Conservation (phyloP, 2,113 vertebrate genomes). For the Phyllostomus discolor region DNA sequence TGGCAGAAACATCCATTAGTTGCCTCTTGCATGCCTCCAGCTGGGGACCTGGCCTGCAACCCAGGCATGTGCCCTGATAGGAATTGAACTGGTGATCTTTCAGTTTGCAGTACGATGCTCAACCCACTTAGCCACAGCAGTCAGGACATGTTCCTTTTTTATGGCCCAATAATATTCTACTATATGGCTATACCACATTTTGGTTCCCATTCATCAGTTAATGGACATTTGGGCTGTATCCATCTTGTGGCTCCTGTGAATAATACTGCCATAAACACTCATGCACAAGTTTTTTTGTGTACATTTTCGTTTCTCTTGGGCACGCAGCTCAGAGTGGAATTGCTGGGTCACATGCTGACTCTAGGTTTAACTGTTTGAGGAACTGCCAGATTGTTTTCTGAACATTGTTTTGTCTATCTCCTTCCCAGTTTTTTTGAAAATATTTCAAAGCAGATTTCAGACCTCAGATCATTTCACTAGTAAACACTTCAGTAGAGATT, state of each 20-base stretch:
- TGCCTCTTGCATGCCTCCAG: too few relatives aligned
- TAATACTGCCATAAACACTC: neutral
- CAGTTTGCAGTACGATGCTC: too few relatives aligned
- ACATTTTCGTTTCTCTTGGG: neutral
- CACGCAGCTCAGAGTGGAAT: neutral
- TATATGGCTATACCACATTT: neutral
- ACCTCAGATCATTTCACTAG: slow-evolving; percentile 11
- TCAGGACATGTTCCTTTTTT: neutral
- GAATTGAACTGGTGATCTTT: too few relatives aligned
- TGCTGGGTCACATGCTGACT: neutral
- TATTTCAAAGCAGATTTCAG: slow-evolving; percentile 26
- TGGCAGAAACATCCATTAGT: too few relatives aligned
- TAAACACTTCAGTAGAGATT: slow-evolving; percentile 12
- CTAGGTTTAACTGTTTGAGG: neutral
- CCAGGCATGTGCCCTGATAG: too few relatives aligned
- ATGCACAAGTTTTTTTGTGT: neutral
- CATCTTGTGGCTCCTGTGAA: neutral
- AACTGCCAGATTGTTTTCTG: neutral
- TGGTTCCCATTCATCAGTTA: neutral
- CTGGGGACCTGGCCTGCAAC: too few relatives aligned
- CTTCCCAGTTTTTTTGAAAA: neutral
- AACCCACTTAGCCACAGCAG: too few relatives aligned
- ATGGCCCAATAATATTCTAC: neutral
- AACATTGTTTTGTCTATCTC: neutral
- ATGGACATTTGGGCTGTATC: neutral